Evolutionary conservation across 2,797 vertebrate species (phyloP).

Genomic region (Sus cebifrons): DNA sequence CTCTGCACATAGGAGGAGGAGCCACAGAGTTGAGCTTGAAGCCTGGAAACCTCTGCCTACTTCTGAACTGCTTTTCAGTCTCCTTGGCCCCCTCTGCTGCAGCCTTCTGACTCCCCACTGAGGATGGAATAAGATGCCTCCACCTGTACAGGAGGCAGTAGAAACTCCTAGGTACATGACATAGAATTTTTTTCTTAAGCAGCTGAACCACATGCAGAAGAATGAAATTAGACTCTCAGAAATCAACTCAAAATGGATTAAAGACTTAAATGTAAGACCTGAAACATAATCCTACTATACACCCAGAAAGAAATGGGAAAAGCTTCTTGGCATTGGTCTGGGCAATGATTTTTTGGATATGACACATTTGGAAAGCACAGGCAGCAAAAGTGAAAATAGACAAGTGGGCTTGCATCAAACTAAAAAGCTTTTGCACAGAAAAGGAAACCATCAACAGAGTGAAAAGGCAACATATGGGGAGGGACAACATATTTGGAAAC

Average conservation of each 20-base stretch:
- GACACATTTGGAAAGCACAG: not conserved
- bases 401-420: not conserved
- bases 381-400: not conserved
- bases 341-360: not conserved
- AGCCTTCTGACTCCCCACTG: not conserved
- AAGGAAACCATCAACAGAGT: not conserved
- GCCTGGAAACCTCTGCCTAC: not conserved
- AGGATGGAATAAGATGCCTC: not conserved
- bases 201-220: not conserved
- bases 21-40: not conserved
- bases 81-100: not conserved
- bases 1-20: not conserved
- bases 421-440: not conserved
- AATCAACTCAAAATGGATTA: constrained; percentile 33
- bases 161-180: not conserved
- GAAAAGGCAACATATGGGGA: not conserved
- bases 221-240: not conserved
- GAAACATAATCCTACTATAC: not conserved
- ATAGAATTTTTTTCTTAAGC: not conserved
- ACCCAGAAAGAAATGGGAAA: not conserved
- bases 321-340: not conserved
- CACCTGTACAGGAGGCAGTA: not conserved
- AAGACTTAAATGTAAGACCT: not conserved
- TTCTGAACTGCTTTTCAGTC: not conserved
- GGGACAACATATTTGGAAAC: not conserved